Percentiles rank a stretch among this genome's conserved stretches.
phyloP scores from a whole-genome alignment of 2,113 vertebrate genomes.

The Promerops cafer region DNA sequence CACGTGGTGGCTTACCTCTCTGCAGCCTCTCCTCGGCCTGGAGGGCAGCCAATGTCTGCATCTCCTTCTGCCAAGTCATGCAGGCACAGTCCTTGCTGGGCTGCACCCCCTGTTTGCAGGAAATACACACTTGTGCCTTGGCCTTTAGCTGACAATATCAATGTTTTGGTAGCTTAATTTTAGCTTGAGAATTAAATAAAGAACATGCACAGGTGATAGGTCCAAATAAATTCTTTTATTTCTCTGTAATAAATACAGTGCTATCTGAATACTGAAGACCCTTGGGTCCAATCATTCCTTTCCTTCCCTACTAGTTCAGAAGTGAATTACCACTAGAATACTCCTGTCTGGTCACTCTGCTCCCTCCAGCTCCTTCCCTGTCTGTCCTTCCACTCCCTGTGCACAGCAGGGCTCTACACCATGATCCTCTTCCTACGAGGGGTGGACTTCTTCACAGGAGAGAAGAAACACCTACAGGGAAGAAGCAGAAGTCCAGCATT shows the following conservation, averaged over 20 bases:
- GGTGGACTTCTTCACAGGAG: slow-evolving; percentile 47
- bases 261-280: not conserved
- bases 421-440: not conserved
- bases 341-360: not conserved
- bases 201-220: not conserved
- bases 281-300: not conserved
- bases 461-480: slow-evolving; percentile 52
- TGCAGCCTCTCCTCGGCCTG: not conserved
- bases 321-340: not conserved
- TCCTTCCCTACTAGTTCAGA: not conserved
- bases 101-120: not conserved
- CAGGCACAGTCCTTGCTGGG: not conserved
- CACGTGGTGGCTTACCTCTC: not conserved
- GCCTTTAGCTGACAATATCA: fast-evolving
- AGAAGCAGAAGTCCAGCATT: not conserved
- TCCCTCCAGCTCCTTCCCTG: not conserved
- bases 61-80: not conserved
- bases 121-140: not conserved
- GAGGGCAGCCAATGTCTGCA: not conserved
- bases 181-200: not conserved
- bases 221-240: slow-evolving; percentile 51
- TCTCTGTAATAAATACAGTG: not conserved
- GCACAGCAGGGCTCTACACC: not conserved
- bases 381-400: not conserved
- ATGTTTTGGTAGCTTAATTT: not conserved